Percentiles rank a stretch among this genome's conserved stretches.
These are phyloP conservation scores for Poecilia picta DNA, from an alignment of 2,797 vertebrate genomes.

Conservation along the genomic window DNA sequence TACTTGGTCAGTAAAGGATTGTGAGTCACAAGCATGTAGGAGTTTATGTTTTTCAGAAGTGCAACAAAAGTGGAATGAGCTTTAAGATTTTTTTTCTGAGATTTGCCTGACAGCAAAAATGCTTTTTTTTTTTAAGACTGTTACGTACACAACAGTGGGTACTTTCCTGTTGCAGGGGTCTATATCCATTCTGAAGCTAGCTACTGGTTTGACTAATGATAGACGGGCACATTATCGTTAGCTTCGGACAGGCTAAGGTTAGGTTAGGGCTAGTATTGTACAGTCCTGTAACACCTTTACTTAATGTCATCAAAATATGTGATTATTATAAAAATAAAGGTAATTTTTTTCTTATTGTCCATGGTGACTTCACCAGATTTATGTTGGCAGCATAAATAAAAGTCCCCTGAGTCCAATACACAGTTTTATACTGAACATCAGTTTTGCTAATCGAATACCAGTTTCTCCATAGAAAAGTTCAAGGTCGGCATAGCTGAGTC, in stretches of 20 bases:
- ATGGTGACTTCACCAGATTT: neutral
- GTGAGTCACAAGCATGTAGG: constrained; percentile 64
- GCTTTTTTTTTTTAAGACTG: too few species aligned
- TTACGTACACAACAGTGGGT: neutral
- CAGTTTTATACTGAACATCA: neutral
- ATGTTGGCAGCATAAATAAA: neutral
- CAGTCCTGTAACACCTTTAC: neutral
- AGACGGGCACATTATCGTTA: neutral
- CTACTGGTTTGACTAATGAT: neutral
- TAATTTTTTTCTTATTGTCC: neutral
- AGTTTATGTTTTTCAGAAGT: constrained; percentile 48
- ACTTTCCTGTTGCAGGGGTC: neutral
- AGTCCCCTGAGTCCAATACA: neutral
- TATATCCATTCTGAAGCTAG: neutral
- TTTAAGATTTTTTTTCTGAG: constrained; percentile 21
- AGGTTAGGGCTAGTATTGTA: neutral
- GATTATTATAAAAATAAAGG: neutral
- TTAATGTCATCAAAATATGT: neutral
- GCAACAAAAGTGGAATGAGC: constrained; percentile 42
- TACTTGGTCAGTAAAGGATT: constrained; percentile 35
- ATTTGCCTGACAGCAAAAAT: neutral
- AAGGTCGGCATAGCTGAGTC: neutral
- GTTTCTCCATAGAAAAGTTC: neutral
- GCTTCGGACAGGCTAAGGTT: neutral
- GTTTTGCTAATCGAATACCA: neutral